Evolutionary conservation across 1,140 invertebrate species (phyloP), one percentile per base, ranked within the genome.

Genomic region (Mylabris phalerata): DNA sequence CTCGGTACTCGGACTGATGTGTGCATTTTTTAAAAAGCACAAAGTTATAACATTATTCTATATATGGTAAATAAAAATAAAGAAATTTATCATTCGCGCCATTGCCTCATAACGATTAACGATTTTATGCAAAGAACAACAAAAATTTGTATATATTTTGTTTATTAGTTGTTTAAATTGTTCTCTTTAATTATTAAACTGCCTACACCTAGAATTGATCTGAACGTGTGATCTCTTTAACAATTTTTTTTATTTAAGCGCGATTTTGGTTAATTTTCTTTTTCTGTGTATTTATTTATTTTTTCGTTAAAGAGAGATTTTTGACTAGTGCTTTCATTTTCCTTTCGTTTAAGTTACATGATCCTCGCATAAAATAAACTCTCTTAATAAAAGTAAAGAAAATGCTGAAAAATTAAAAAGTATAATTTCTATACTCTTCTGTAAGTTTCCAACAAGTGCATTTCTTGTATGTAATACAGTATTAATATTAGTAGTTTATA

Each of bases 391-490:
- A 50, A 55, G 52, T 57, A 61, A 59, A 26, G 49, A 52, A 44
- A 44, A 45, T 45, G 54, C 50, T 56, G 46, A 54, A 54, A 54
- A 48, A 50, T 32, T 32, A 42, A 46, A 55, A 40, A 13, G 45
- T 59, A 64, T 64, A 61, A 75, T 63, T 67, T 63, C 57, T 65
- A 68, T 70, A 72, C 84, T 87, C 86, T 87, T 88, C 85, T 87
- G 84, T 86, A 86, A 84, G 84, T 88, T 88, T 88, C 85, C 83
- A 81, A 82, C 80, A 85, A 86, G 86, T 88, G 86, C 86, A 88
- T 88, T 88, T 88, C 86, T 86, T 86, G 83, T 86, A 87, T 87
- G 84, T 87, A 86, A 86, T 87, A 87, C 85, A 88, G 85, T 87
- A 87, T 87, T 88, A 88, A 79, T 80, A 81, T 80, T 64, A 55